Evolutionary conservation across 2,888 invertebrate species (phyloP).

Genomic region (Torymus aiolomorphi): DNA sequence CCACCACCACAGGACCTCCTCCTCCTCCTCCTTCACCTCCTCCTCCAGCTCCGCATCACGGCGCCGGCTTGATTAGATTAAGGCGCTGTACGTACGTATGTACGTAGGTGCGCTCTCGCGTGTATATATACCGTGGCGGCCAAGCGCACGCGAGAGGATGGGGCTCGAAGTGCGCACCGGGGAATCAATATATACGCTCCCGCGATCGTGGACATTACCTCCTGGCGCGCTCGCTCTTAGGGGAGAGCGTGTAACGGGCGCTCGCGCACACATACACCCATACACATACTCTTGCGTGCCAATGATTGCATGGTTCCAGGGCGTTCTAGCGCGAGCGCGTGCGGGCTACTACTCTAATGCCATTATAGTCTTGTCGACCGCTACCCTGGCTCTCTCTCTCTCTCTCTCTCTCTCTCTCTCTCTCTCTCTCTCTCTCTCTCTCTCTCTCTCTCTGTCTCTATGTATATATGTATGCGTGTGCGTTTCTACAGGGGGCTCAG

Average conservation of each 20-base stretch:
- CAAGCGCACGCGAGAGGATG: neutral
- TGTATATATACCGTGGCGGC: neutral
- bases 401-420: no score
- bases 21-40: no score
- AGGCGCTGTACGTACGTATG: neutral
- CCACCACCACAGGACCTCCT: no score
- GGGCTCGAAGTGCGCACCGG: constrained; percentile 17
- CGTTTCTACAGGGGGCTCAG: neutral
- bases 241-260: no score
- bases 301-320: constrained; percentile 68
- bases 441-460: neutral
- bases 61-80: constrained; percentile 46
- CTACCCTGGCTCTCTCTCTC: neutral
- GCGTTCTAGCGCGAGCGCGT: constrained; percentile 61
- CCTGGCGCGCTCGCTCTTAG: no score
- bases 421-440: no score
- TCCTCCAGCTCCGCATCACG: no score
- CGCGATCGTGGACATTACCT: constrained; percentile 52
- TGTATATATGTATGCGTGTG: neutral
- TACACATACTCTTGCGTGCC: constrained; percentile 63
- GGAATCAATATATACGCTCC: constrained; percentile 58
- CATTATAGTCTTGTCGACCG: constrained; percentile 59
- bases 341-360: constrained; percentile 63
- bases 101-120: no score
- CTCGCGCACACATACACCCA: no score